Conservation (phyloP, 2,888 invertebrate species). For the Lacanobia oleracea region DNA sequence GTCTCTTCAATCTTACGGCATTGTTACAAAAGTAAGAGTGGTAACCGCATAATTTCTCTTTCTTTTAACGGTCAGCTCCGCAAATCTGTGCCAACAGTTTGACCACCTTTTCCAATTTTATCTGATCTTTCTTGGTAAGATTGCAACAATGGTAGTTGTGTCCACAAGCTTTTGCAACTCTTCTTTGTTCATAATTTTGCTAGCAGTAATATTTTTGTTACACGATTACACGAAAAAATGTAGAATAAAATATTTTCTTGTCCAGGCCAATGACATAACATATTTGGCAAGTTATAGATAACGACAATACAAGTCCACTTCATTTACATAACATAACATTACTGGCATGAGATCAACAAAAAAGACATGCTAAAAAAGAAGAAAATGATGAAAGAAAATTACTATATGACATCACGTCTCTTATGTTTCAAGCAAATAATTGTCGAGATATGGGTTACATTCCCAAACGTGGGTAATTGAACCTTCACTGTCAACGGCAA, state of each 20-base stretch:
- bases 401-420: constrained; percentile 29
- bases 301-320: constrained; percentile 34
- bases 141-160: not conserved
- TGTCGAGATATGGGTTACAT: constrained; percentile 58
- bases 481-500: constrained; percentile 69
- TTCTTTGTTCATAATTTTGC: not conserved
- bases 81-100: constrained; percentile 4
- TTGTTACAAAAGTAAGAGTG: constrained; percentile 37
- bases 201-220: not conserved
- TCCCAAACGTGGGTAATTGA: constrained; percentile 66
- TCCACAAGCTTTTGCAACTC: not conserved
- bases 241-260: not conserved
- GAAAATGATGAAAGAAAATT: constrained; percentile 26
- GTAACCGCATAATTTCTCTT: constrained; percentile 31
- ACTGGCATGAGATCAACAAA: constrained; percentile 41
- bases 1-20: not conserved
- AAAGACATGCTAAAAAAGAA: not conserved
- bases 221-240: not conserved
- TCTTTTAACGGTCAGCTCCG: constrained; percentile 8
- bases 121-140: not conserved
- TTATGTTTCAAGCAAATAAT: constrained; percentile 48
- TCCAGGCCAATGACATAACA: constrained; percentile 8
- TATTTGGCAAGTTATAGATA: constrained; percentile 42
- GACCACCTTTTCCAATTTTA: constrained; percentile 1
- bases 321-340: constrained; percentile 44